Conservation (phyloP, 2,888 invertebrate species). For the Calliphora vomitoria region DNA sequence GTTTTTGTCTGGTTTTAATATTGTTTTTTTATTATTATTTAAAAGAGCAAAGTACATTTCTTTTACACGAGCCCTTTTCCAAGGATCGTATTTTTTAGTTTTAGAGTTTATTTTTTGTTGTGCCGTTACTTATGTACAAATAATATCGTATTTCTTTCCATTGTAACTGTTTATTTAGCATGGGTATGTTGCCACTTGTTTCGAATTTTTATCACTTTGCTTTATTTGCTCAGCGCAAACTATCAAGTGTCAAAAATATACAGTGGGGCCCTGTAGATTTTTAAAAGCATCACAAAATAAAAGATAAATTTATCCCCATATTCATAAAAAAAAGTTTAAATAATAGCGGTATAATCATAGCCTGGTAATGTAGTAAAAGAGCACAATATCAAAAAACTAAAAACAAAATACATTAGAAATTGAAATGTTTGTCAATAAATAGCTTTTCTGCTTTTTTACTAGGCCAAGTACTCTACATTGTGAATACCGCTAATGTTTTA, state of each 20-base stretch:
- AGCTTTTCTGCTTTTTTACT: too few species aligned
- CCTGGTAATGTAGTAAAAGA: too few species aligned
- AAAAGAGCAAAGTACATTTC: constrained; percentile 52
- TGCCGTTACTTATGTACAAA: constrained; percentile 31
- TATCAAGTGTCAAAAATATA: constrained; percentile 53
- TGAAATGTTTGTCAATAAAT: too few species aligned
- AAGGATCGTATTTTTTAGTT: constrained; percentile 52
- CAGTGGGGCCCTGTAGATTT: not conserved
- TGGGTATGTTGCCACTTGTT: constrained; percentile 70
- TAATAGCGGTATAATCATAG: too few species aligned
- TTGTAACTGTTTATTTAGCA: constrained; percentile 57
- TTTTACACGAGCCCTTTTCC: constrained; percentile 49
- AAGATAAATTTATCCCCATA: too few species aligned
- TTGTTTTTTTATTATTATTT: constrained; percentile 47
- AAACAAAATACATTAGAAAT: too few species aligned
- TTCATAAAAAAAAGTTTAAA: too few species aligned
- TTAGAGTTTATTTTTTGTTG: constrained; percentile 18
- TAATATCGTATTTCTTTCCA: constrained; percentile 65
- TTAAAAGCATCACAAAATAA: too few species aligned
- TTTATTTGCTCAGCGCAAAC: constrained; percentile 74
- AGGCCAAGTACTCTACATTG: too few species aligned
- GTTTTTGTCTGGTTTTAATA: constrained; percentile 57
- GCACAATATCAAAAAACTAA: too few species aligned
- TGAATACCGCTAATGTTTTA: too few species aligned
- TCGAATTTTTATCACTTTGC: constrained; percentile 59